Percentiles rank a stretch among this genome's conserved stretches.
These are phyloP conservation scores for Pachycephus smyrnensis DNA, from an alignment of 2,888 invertebrate species.

Conservation along the genomic window DNA sequence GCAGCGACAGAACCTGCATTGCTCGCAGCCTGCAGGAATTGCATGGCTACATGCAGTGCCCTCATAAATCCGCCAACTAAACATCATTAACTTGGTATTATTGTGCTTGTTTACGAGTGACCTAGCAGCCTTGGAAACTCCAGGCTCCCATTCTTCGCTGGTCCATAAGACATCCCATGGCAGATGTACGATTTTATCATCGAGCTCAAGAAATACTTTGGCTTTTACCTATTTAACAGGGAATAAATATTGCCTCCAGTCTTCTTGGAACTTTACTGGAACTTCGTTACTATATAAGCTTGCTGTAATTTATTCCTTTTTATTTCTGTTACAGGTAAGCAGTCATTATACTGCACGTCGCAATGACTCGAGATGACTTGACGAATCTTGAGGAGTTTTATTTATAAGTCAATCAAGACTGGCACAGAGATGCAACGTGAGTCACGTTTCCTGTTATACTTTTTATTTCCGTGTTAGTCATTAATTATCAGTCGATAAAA, in stretches of 20 bases:
- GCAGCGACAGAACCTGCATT: background rate
- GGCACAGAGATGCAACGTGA: background rate
- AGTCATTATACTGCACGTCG: background rate
- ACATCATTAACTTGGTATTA: slow-evolving; percentile 52
- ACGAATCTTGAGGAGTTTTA: background rate
- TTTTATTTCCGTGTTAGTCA: background rate
- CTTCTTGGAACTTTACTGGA: background rate
- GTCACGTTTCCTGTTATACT: background rate
- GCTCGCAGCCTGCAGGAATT: background rate
- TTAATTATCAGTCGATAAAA: background rate
- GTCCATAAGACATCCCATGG: background rate
- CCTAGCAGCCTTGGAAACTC: slow-evolving; percentile 29
- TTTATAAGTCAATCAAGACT: background rate
- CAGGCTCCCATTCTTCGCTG: slow-evolving; percentile 21
- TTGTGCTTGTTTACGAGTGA: slow-evolving; percentile 47
- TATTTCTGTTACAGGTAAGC: background rate
- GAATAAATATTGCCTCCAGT: background rate
- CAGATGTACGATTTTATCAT: background rate
- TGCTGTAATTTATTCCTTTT: background rate
- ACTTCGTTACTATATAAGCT: background rate
- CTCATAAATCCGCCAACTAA: slow-evolving; percentile 52
- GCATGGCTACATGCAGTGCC: slow-evolving; percentile 36
- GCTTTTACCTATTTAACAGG: background rate
- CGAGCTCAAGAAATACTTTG: background rate
- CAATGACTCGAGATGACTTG: background rate